These are phyloP conservation scores for Cryptocheilus praepositus DNA, from an alignment of 2,888 invertebrate species.

Conservation along the genomic window DNA sequence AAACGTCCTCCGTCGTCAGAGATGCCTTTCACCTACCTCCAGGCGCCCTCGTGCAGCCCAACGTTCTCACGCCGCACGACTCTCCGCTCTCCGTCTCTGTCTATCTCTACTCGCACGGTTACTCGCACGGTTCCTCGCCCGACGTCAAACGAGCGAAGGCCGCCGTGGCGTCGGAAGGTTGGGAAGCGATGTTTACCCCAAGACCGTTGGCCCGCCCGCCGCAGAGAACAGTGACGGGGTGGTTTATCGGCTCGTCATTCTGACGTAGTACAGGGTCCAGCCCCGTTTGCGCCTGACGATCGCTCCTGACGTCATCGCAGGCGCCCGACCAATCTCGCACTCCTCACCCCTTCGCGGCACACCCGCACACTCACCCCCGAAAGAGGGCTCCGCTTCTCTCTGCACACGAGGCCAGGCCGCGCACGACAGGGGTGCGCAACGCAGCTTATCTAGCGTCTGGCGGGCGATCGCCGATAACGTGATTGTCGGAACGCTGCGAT, in stretches of 20 bases:
- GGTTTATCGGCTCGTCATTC: slow-evolving; percentile 60
- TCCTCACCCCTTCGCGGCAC: slow-evolving; percentile 12
- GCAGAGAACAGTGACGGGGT: slow-evolving; percentile 46
- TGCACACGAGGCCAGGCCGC: too few relatives aligned
- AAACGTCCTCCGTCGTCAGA: slow-evolving; percentile 3
- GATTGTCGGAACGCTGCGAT: too few relatives aligned
- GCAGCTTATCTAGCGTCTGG: too few relatives aligned
- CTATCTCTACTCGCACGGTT: background rate
- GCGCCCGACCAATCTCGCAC: slow-evolving; percentile 33
- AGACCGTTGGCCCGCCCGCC: slow-evolving; percentile 52
- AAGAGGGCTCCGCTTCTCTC: too few relatives aligned
- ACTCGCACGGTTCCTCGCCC: background rate
- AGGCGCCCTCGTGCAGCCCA: slow-evolving; percentile 5
- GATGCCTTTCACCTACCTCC: background rate
- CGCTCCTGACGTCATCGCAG: slow-evolving; percentile 52
- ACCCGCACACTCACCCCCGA: too few relatives aligned
- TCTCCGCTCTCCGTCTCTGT: background rate
- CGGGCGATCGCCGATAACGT: too few relatives aligned
- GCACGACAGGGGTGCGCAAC: too few relatives aligned
- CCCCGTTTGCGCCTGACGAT: slow-evolving; percentile 56
- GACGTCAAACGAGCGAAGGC: background rate
- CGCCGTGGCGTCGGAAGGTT: background rate
- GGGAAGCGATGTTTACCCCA: slow-evolving; percentile 46
- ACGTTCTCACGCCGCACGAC: background rate
- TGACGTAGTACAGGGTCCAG: slow-evolving; percentile 55